Evolutionary conservation across 1,140 invertebrate species (phyloP).

Genomic region (Atopsyche davidsoni): DNA sequence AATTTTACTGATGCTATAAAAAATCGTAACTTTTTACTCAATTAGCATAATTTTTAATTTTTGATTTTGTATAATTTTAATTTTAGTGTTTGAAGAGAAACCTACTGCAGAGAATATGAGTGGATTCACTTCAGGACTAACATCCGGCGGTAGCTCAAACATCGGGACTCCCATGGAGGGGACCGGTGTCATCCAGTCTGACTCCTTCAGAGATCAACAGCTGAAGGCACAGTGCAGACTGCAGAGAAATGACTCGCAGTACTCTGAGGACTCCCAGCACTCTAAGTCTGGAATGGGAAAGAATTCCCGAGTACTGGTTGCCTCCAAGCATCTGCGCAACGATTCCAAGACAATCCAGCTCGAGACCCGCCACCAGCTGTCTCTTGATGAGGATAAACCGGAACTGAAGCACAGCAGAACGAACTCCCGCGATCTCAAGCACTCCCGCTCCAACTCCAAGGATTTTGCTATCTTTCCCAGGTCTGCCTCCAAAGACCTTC

Average conservation of each 20-base stretch:
- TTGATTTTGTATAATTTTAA: conserved; percentile 1
- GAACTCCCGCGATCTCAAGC: conserved; percentile 36
- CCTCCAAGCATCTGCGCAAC: conserved; percentile 53
- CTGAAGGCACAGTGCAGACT: conserved; percentile 30
- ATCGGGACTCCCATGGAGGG: conserved; percentile 40
- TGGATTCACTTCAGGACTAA: conserved; percentile 40
- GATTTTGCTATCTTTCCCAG: conserved; percentile 33
- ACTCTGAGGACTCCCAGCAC: conserved; percentile 37
- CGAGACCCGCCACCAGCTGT: conserved; percentile 46
- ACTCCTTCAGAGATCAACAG: conserved; percentile 29
- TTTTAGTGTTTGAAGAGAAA: conserved; percentile 61
- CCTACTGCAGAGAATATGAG: conserved; percentile 47
- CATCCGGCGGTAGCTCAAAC: conserved; percentile 41
- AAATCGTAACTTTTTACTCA: conserved; percentile 1
- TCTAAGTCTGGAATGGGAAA: conserved; percentile 30
- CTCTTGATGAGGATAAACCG: conserved; percentile 37
- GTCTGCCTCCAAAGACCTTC: conserved; percentile 36
- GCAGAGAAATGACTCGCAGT: conserved; percentile 44
- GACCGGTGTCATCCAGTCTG: conserved; percentile 28
- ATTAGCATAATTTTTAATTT: conserved; percentile 1
- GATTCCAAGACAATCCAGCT: conserved; percentile 55
- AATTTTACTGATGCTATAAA: background rate
- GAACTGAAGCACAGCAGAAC: conserved; percentile 37
- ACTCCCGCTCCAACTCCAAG: conserved; percentile 34
- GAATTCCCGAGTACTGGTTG: conserved; percentile 43